These are phyloP conservation scores for Eumeta japonica DNA, from an alignment of 1,140 invertebrate genomes.

Conservation along the genomic window DNA sequence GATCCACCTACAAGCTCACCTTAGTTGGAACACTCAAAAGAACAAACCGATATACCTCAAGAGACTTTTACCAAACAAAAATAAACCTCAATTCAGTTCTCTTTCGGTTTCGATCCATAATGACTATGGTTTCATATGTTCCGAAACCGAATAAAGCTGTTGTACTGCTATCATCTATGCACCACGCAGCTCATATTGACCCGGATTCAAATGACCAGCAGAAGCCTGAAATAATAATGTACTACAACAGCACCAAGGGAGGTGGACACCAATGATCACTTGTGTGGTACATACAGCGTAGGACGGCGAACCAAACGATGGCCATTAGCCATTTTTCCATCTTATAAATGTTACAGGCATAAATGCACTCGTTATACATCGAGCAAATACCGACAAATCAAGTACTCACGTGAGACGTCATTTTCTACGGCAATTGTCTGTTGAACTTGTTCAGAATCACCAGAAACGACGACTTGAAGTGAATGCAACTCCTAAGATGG, in stretches of 20 bases:
- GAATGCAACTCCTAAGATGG: neutral
- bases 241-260: constrained; percentile 46
- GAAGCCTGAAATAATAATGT: constrained; percentile 33
- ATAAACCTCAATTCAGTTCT: constrained; percentile 12
- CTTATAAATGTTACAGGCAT: constrained; percentile 20
- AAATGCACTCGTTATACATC: constrained; percentile 8
- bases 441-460: constrained; percentile 1
- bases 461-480: neutral
- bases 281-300: constrained; percentile 18
- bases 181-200: constrained; percentile 14
- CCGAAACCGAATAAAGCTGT: constrained; percentile 28
- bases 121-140: constrained; percentile 21
- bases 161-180: constrained; percentile 25
- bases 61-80: constrained; percentile 21
- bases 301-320: constrained; percentile 20
- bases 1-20: constrained; percentile 21
- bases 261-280: constrained; percentile 47
- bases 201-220: too few relatives aligned
- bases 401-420: neutral
- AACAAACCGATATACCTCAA: constrained; percentile 28
- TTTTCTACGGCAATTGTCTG: neutral
- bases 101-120: constrained; percentile 21
- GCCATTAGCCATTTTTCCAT: constrained; percentile 26
- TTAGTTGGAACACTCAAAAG: constrained; percentile 25
- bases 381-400: constrained; percentile 4